Percentiles rank a stretch among this genome's conserved stretches.
Conservation (phyloP, 2,113 vertebrate species). For the Brachyhypopomus occidentalis region DNA sequence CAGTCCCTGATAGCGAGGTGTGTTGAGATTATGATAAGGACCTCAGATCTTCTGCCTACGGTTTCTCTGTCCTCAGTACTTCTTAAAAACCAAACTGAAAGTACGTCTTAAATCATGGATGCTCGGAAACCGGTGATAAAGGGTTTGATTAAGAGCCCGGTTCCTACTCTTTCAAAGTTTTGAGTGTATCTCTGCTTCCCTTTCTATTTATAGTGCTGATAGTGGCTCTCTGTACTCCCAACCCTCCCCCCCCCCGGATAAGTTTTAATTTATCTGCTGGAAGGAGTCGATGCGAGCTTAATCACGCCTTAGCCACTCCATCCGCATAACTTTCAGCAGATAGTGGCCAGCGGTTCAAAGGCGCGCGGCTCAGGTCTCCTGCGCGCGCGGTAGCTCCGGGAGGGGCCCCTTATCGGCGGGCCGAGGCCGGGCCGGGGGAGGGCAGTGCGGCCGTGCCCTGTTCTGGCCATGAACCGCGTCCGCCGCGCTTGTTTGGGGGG, state of each 20-base stretch:
- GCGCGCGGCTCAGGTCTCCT: constrained; percentile 42
- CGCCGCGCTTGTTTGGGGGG: not conserved
- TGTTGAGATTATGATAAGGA: too few relatives aligned
- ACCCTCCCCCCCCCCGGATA: constrained; percentile 33
- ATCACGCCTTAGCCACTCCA: constrained; percentile 51
- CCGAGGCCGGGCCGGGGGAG: constrained; percentile 61
- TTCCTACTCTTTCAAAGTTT: constrained; percentile 6
- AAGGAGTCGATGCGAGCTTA: constrained; percentile 53
- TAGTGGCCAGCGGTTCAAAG: constrained; percentile 69
- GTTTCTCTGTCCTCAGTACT: too few relatives aligned
- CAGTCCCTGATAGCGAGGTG: too few relatives aligned
- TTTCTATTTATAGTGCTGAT: constrained; percentile 25
- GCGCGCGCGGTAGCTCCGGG: constrained; percentile 61
- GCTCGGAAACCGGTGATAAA: too few relatives aligned
- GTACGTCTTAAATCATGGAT: not conserved
- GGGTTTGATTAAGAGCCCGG: not conserved
- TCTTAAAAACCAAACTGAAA: too few relatives aligned
- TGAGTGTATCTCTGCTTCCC: not conserved
- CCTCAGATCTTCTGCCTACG: too few relatives aligned
- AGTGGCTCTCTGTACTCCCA: not conserved
- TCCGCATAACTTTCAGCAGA: constrained; percentile 62
- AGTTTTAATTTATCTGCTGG: constrained; percentile 44
- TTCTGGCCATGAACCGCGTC: constrained; percentile 66
- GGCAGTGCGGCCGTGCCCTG: constrained; percentile 59
- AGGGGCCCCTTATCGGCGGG: constrained; percentile 66